Conservation (phyloP, 2,888 invertebrate species). For the Sinopyrophorus schimmeli region DNA sequence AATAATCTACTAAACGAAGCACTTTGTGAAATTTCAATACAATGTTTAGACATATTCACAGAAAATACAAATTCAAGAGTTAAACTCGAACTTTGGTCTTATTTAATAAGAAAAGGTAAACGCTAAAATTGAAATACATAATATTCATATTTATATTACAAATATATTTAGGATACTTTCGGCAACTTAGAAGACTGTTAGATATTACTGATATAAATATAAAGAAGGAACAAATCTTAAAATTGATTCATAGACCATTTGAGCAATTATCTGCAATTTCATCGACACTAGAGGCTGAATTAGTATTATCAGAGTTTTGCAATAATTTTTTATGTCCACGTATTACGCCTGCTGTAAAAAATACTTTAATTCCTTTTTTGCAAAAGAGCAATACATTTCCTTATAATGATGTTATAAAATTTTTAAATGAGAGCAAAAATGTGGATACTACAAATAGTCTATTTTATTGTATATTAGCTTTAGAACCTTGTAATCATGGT, state of each 20-base stretch:
- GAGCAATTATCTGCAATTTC: slow-evolving; percentile 49
- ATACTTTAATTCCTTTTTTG: slow-evolving; percentile 72
- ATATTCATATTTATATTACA: too few species aligned
- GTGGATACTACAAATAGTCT: slow-evolving; percentile 60
- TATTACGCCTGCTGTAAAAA: slow-evolving; percentile 69
- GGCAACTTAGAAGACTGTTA: slow-evolving; percentile 69
- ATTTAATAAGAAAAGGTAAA: slow-evolving; percentile 62
- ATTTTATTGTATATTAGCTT: slow-evolving; percentile 67
- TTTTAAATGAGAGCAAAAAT: slow-evolving; percentile 47
- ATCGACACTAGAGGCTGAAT: slow-evolving; percentile 8
- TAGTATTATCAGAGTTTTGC: slow-evolving; percentile 62
- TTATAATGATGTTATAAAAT: slow-evolving; percentile 54
- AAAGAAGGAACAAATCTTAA: slow-evolving; percentile 71
- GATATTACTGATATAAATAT: slow-evolving; percentile 68
- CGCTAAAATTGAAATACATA: not conserved
- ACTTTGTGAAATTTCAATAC: slow-evolving; percentile 69
- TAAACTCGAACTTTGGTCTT: slow-evolving; percentile 57
- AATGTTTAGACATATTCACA: slow-evolving; percentile 79
- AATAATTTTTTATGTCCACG: slow-evolving; percentile 68
- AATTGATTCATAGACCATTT: slow-evolving; percentile 78
- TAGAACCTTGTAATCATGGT: slow-evolving; percentile 71
- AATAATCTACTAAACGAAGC: slow-evolving; percentile 40
- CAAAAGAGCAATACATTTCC: slow-evolving; percentile 57
- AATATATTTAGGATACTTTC: slow-evolving; percentile 80
- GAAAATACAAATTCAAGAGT: slow-evolving; percentile 42